Evolutionary conservation across 53 echinoderm and acorn worm genomes (phyloP).

Genomic region (Zoroaster sp.): DNA sequence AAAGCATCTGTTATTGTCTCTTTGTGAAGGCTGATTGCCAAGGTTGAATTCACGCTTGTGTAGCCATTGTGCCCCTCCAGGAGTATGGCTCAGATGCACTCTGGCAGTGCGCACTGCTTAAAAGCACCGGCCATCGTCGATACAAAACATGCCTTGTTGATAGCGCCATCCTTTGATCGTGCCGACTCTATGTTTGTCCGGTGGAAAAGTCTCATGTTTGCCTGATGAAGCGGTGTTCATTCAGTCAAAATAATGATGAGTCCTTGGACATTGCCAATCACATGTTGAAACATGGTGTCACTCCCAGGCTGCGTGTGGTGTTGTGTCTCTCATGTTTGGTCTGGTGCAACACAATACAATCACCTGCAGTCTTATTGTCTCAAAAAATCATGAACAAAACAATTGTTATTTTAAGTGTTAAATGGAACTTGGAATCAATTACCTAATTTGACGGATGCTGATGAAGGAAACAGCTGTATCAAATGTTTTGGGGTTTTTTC

Average conservation of each 20-base stretch:
- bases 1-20: slow-evolving; percentile 18
- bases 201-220: slow-evolving; percentile 8
- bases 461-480: no score
- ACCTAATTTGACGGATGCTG: no score
- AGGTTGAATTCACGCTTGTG: slow-evolving; percentile 30
- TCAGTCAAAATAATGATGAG: slow-evolving; percentile 20
- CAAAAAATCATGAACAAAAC: no score
- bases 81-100: background rate
- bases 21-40: slow-evolving; percentile 29
- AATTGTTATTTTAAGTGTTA: no score
- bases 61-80: background rate
- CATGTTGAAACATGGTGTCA: slow-evolving; percentile 14
- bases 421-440: no score
- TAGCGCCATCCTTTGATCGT: slow-evolving; percentile 1
- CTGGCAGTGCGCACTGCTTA: background rate
- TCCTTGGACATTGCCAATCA: background rate
- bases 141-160: background rate
- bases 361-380: slow-evolving; percentile 33
- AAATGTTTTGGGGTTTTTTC: no score
- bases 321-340: no score
- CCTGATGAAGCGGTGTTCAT: slow-evolving; percentile 29
- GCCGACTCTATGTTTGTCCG: slow-evolving; percentile 9
- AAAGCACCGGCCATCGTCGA: background rate
- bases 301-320: background rate
- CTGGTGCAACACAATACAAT: background rate